Evolutionary conservation across 2,797 vertebrate species (phyloP).

Genomic region (Chrosomus eos): DNA sequence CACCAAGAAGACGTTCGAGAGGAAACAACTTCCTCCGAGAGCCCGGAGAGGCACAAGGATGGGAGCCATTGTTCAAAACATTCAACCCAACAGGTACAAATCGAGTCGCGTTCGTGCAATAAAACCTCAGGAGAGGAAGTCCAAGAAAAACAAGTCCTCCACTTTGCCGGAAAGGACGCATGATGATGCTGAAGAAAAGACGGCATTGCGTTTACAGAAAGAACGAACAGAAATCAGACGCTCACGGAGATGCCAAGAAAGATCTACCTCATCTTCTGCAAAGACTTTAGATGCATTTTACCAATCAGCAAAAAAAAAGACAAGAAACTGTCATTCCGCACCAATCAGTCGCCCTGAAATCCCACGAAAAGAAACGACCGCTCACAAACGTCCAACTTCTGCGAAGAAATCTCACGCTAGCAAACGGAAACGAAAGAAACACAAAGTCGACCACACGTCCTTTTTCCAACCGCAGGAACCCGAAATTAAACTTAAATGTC

Average conservation of each 20-base stretch:
- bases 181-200: conserved; percentile 48
- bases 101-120: conserved; percentile 48
- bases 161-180: conserved; percentile 29
- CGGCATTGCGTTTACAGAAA: conserved; percentile 44
- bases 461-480: conserved; percentile 79
- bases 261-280: conserved; percentile 74
- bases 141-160: not conserved
- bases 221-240: conserved; percentile 58
- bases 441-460: conserved; percentile 48
- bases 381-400: conserved; percentile 43
- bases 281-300: not conserved
- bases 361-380: conserved; percentile 45
- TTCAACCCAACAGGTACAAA: conserved; percentile 74
- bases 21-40: conserved; percentile 73
- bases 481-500: conserved; percentile 78
- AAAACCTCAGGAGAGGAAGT: not conserved
- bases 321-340: conserved; percentile 15
- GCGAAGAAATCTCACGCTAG: conserved; percentile 48
- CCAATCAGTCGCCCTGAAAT: conserved; percentile 36
- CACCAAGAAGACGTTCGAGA: conserved; percentile 64
- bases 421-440: conserved; percentile 70
- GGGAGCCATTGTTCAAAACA: conserved; percentile 80
- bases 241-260: conserved; percentile 61
- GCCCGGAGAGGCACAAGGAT: conserved; percentile 73
- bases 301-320: conserved; percentile 18